These are phyloP conservation scores for Syrista parreyssii DNA, from an alignment of 2,888 invertebrate genomes.

Conservation along the genomic window DNA sequence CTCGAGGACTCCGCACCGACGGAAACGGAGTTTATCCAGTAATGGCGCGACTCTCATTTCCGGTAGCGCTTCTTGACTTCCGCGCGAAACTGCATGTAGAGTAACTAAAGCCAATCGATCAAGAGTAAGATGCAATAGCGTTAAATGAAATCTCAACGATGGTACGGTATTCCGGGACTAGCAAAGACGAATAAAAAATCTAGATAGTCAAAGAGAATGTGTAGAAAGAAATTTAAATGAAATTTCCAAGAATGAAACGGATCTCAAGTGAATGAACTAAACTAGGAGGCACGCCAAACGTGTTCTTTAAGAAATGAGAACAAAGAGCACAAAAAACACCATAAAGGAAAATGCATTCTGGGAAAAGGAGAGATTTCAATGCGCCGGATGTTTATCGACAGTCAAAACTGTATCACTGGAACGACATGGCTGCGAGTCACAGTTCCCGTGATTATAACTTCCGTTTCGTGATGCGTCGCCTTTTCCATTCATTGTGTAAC, in stretches of 20 bases:
- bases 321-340: background rate
- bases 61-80: conserved; percentile 50
- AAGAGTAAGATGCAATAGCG: background rate
- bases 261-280: background rate
- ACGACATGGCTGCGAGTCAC: background rate
- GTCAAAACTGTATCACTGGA: background rate
- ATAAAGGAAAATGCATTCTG: background rate
- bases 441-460: background rate
- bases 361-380: background rate
- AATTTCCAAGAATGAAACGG: background rate
- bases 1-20: conserved; percentile 9
- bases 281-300: background rate
- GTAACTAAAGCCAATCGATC: conserved; percentile 30
- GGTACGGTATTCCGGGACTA: background rate
- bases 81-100: conserved; percentile 19
- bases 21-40: conserved; percentile 40
- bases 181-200: background rate
- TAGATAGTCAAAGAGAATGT: background rate
- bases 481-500: background rate
- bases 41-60: conserved; percentile 54
- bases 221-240: background rate
- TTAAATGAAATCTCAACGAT: background rate
- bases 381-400: background rate
- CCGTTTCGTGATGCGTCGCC: background rate
- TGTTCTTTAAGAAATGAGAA: background rate